These are phyloP conservation scores for Anas georgica DNA, from an alignment of 2,797 vertebrate genomes.

Conservation along the genomic window DNA sequence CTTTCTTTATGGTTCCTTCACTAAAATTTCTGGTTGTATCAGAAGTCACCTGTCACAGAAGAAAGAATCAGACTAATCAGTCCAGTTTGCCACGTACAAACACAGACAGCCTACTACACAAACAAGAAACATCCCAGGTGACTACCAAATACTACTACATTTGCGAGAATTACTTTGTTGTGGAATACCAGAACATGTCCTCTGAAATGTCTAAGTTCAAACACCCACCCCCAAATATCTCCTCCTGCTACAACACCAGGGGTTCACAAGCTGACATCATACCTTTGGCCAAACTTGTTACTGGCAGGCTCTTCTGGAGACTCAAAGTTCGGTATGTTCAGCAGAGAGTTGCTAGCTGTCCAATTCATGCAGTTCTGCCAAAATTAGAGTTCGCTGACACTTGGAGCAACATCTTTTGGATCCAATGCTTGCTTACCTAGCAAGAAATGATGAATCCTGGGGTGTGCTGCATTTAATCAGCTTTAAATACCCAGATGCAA, in stretches of 20 bases:
- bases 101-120: not conserved
- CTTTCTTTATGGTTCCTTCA: constrained; percentile 71
- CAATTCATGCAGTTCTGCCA: not conserved
- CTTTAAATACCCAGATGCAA: not conserved
- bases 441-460: not conserved
- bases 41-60: constrained; percentile 76
- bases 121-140: not conserved
- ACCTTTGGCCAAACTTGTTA: not conserved
- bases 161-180: fast-evolving
- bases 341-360: not conserved
- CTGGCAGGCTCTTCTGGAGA: not conserved
- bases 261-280: not conserved
- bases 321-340: not conserved
- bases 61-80: constrained; percentile 47
- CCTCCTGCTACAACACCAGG: not conserved
- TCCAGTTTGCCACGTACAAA: not conserved
- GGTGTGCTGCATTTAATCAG: not conserved
- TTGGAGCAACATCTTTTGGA: not conserved
- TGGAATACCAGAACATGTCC: not conserved
- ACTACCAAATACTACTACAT: not conserved
- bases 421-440: not conserved
- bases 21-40: constrained; percentile 77
- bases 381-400: not conserved
- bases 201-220: not conserved
- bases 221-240: not conserved